phyloP scores from a whole-genome alignment of 2,888 invertebrate genomes.

The Mesorhabditis belari region DNA sequence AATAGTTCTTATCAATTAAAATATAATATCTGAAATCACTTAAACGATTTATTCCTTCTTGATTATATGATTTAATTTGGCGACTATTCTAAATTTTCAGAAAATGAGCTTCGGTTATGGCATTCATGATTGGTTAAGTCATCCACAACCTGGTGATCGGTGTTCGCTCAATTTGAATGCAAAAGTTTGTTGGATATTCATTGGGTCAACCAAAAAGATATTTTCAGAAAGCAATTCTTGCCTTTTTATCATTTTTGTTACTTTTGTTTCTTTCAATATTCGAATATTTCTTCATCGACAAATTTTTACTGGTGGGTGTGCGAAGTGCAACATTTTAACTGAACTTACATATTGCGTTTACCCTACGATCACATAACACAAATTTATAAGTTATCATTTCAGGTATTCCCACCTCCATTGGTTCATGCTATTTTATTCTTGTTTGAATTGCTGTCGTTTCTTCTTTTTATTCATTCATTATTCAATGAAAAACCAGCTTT shows the following conservation, averaged over 20 bases:
- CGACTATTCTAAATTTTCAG: background rate
- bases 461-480: slow-evolving; percentile 20
- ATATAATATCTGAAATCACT: no score
- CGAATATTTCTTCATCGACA: slow-evolving; percentile 31
- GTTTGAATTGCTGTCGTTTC: slow-evolving; percentile 21
- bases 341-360: no score
- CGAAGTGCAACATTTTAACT: background rate
- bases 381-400: no score
- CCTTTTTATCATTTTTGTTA: slow-evolving; percentile 13
- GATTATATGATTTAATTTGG: background rate
- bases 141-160: slow-evolving; percentile 6
- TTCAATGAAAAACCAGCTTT: slow-evolving; percentile 17
- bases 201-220: background rate
- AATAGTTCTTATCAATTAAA: no score
- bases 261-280: slow-evolving; percentile 19
- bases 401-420: background rate
- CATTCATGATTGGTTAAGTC: slow-evolving; percentile 12
- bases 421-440: slow-evolving; percentile 25
- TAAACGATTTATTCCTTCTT: background rate
- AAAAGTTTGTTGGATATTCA: background rate
- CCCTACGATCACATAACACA: no score
- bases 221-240: slow-evolving; percentile 21
- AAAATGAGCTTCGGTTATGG: slow-evolving; percentile 16
- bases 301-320: slow-evolving; percentile 21
- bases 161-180: slow-evolving; percentile 21